Evolutionary conservation across 2,113 vertebrate species (phyloP).

Genomic region (Peucedramus taeniatus): DNA sequence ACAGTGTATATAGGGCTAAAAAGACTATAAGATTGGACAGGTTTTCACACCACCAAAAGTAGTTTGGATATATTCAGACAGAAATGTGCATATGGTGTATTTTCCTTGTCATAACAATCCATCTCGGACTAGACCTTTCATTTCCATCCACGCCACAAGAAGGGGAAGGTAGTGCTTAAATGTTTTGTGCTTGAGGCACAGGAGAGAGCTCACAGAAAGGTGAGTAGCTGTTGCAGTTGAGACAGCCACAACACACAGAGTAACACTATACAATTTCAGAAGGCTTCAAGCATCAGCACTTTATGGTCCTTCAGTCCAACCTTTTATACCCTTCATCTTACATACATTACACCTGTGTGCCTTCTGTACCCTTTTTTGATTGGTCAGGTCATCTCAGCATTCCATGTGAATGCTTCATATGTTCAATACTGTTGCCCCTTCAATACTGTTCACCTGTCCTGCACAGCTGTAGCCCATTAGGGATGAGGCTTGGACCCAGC

Average conservation of each 20-base stretch:
- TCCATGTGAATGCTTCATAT: no score
- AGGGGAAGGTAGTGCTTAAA: background rate
- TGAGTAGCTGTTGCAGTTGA: background rate
- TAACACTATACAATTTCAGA: background rate
- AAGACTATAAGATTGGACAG: background rate
- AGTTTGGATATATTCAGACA: background rate
- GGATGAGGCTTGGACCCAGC: background rate
- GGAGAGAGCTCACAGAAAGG: background rate
- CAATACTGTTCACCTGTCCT: background rate
- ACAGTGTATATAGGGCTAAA: background rate
- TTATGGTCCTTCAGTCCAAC: background rate
- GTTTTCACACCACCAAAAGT: background rate
- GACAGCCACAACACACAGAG: background rate
- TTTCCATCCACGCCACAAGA: background rate
- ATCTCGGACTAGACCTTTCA: background rate
- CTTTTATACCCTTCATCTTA: background rate
- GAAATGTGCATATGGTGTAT: background rate
- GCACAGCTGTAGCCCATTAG: background rate
- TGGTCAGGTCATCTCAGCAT: background rate
- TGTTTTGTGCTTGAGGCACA: background rate
- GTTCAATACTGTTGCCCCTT: no score
- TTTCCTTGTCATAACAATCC: background rate
- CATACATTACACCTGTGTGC: background rate
- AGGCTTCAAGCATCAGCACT: background rate
- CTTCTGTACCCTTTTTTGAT: background rate